Evolutionary conservation across 2,797 vertebrate genomes (phyloP), one percentile per base, ranked within the genome.

Genomic region (Dryobates pubescens): DNA sequence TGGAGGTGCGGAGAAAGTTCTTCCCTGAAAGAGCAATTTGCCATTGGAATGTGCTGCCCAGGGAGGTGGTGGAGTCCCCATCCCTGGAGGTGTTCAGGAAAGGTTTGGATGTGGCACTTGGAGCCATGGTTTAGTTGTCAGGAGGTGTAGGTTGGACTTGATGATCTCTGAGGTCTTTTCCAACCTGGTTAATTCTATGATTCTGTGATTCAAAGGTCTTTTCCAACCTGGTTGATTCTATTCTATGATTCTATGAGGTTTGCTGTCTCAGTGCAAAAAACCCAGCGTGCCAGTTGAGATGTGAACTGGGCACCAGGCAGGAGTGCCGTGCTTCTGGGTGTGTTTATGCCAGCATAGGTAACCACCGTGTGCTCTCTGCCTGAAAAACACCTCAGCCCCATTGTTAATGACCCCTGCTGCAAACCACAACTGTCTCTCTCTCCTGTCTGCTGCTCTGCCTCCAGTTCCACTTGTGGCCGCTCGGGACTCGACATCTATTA

Each of bases 271-370:
- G 56, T 68, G 73, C 24, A 49, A 69, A 92, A 8, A 6, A 53
- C 17, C 23, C 24, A 43, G 22, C 0, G 1, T 2, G 41, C 17
- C 12, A 65, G 26, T 23, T 32, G 51, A 8, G 15, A 12, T 0
- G 0, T n/a, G 34, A 47, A 41, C 19, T 2, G 30, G 63, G 53
- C 8, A 14, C 9, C 23, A 32, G 29, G n/a, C 11, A 2, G 0
- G 7, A 68, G 27, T 1, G 2, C 30, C 17, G 36, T 18, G 10
- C 7, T 62, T 65, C 2, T 5, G 4, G 17, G 24, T 0, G 9
- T 3, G 7, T 22, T 2, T 3, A 2, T 3, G 3, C 26, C 20
- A 26, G 2, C 3, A 1, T 0, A 17, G 47, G n/a, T 3, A 30
- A 5, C 34, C 47, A 10, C 23, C 8, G 1, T 7, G 0, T 5